Evolutionary conservation across 2,113 vertebrate species (phyloP).

Genomic region (Sorex fumeus): DNA sequence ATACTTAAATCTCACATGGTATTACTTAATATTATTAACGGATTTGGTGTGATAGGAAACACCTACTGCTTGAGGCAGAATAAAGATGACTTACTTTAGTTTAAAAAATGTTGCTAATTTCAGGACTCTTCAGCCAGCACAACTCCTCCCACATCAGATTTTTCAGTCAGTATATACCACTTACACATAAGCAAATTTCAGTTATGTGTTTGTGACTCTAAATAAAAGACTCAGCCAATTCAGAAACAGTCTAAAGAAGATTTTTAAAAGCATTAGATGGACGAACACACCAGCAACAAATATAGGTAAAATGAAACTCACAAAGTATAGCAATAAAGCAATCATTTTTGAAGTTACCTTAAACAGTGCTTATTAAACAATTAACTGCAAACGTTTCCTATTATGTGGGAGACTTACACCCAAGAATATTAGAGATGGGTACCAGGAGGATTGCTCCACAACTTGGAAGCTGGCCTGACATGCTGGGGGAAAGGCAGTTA

Average conservation of each 20-base stretch:
- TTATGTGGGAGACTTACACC: no score
- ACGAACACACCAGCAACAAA: not conserved
- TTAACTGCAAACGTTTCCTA: slow-evolving; percentile 36
- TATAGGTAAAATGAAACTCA: slow-evolving; percentile 26
- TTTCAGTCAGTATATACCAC: not conserved
- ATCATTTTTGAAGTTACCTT: not conserved
- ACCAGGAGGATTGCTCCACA: no score
- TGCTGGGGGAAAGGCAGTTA: no score
- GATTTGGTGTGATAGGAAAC: slow-evolving; percentile 16
- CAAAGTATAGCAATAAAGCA: not conserved
- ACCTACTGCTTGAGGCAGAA: not conserved
- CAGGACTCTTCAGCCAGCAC: not conserved
- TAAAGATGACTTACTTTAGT: not conserved
- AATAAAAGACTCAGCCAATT: slow-evolving; percentile 27
- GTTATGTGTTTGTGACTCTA: slow-evolving; percentile 31
- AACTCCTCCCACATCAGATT: not conserved
- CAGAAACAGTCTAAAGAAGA: slow-evolving; percentile 3
- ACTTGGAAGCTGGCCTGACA: no score
- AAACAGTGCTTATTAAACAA: not conserved
- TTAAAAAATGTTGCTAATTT: not conserved
- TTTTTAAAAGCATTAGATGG: slow-evolving; percentile 54
- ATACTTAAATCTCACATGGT: not conserved
- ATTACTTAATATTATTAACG: slow-evolving; percentile 17
- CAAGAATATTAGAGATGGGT: no score
- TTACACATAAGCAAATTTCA: slow-evolving; percentile 6